Base-by-base conservation (phyloP, 2,888 invertebrate genomes). In the Dryocosmus kuriphilus region DNA sequence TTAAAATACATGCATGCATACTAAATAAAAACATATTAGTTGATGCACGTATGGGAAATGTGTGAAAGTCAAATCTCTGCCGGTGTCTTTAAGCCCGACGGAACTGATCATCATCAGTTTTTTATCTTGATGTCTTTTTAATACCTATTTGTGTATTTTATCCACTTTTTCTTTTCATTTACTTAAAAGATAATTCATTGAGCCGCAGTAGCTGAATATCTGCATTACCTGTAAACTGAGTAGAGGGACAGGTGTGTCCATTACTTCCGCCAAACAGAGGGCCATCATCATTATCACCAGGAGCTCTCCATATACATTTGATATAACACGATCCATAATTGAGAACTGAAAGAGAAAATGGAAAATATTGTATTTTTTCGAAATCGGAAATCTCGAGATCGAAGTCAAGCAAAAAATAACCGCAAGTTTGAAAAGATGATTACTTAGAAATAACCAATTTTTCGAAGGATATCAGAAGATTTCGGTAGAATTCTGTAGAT, bases 221-320 rank as follows among this genome's bases (percentile, higher is more conserved):
- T 75, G 14, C 61, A 86, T 88, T 89, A 93, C 93, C 92, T 93
- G 93, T 57, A 93, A 91, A 62, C 92, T 92, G 80, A 93, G 90
- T 16, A 93, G 90, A 57, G 92, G 91, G 61, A 93, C 92, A 19
- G 92, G 91, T 79, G 93, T 93, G 86, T 93, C 93, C 91, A 93
- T 92, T 65, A 93, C 92, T 86, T 93, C 93, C 62, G 93, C 92
- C 67, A 93, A 87, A 82, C 93, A 93, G 77, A 93, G 90, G 32
- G 93, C 92, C 82, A 93, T 86, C 91, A 93, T 93, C 41, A 93
- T 82, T 30, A 93, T 90, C 71, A 93, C 89, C 61, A 93, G 84
- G n/a, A 93, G 85, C 83, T 93, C 92, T n/a, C 93, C 93, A 85
- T 93, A 93, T 62, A 93, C 91, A 71, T 93, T 92, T 80, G 93